Evolutionary conservation across 1,140 invertebrate species (phyloP), one percentile per base, ranked within the genome.

Genomic region (Anastrepha obliqua): DNA sequence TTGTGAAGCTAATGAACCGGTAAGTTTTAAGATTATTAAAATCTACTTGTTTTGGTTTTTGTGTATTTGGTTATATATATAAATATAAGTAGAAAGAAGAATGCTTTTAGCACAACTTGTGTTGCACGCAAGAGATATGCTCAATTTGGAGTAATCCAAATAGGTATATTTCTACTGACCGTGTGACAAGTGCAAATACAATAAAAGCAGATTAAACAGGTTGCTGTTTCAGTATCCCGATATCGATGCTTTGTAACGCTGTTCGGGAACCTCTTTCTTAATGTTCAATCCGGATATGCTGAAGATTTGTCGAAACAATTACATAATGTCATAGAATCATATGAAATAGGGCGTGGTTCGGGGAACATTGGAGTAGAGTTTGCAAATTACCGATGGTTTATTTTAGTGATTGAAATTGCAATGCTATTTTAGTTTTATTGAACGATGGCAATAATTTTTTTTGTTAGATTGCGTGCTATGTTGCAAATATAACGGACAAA

Each of bases 1-100:
- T 98, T 88, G 97, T 97, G 85, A 99, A 99, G 93, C 95, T 99
- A 90, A 99, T 99, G 99, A 99, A 98, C 94, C 94, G 95, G 92
- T 93, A 95, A 94, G 94, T 95, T 86, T 0, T 42, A 88, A 89
- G 5, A 55, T 60, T 42, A 44, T 70, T 39, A 20, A 65, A 62
- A 62, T 17, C 60, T 29, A 29, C 29, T 29, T 29, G 29, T 62
- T 17, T 17, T 17, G 1, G 4, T 62, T 62, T 62, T 62, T 62
- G 3, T 62, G 15, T 5, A 5, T 62, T 62, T 62, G 29, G 70
- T n/a, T 44, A 47, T 7, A 11, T 3, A 42, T 44, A 70, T 15
- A 55, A 9, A 55, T 55, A 0, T 55, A 55, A 55, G 70, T 20
- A 67, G 29, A 11, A 39, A 29, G 9, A 5, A 29, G 17, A 58